Base-by-base conservation (phyloP, 2,888 invertebrate genomes). In the Cantharis nigra region DNA sequence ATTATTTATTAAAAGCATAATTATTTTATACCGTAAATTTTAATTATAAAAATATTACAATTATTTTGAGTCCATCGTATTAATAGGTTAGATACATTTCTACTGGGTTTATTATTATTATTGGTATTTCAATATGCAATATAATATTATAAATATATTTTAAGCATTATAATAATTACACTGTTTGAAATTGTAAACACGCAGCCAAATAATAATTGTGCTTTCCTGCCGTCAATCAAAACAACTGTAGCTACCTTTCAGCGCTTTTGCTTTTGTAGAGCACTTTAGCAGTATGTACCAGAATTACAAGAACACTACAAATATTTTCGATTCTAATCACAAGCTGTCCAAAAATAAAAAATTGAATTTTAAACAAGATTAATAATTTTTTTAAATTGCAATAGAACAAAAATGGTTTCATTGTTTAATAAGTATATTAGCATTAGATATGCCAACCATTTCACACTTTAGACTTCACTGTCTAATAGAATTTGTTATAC, bases 251-350 rank as follows among this genome's bases (percentile, higher is more conserved):
- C 70, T 74, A 67, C 65, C 11, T 69, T 65, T 62, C 30, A 23
- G 70, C 65, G 77, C 72, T 75, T 77, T 69, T 20, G 72, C 74
- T 77, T 73, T 69, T 74, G 74, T 77, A 77, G 63, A 65, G 70
- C 70, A 71, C 73, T 73, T 18, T 70, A n/a, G n/a, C 49, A 49
- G 49, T n/a, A 49, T n/a, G n/a, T 49, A 49, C 49, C 49, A 49
- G 49, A 49, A 49, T 49, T 49, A 49, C 2, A n/a, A 49, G n/a
- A 49, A n/a, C 49, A 49, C n/a, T n/a, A n/a, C 49, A 49, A n/a
- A 49, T 49, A 49, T 49, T n/a, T 49, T 49, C n/a, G 5, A 33
- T 33, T 33, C 49, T n/a, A n/a, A n/a, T 5, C 49, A 4, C 49
- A 1, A n/a, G 7, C 49, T 33, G 9, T 13, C 5, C 3, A 33